Conservation (phyloP, 2,888 invertebrate genomes). For the Andrena trimmerana region DNA sequence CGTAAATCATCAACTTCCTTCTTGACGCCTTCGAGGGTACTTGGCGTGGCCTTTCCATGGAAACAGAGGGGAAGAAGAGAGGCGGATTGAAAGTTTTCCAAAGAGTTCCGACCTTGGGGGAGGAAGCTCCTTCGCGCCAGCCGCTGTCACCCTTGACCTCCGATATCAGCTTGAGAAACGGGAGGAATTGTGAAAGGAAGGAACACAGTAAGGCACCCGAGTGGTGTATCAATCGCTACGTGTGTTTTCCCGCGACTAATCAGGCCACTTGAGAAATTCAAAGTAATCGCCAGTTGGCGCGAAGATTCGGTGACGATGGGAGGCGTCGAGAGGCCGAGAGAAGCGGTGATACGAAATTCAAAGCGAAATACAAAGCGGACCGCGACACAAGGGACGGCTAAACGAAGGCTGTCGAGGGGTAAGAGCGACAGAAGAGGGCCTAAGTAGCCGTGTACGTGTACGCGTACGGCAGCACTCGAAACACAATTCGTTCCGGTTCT, state of each 20-base stretch:
- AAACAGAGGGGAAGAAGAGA: conserved; percentile 4
- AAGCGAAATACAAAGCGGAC: conserved; percentile 16
- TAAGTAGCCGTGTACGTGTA: conserved; percentile 57
- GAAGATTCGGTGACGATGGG: background rate
- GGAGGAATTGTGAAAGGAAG: background rate
- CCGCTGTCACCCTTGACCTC: background rate
- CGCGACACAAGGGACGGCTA: conserved; percentile 22
- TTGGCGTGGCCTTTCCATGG: conserved; percentile 49
- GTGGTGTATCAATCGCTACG: too few species aligned
- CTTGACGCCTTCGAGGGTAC: conserved; percentile 66
- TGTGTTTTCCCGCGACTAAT: too few species aligned
- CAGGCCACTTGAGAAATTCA: background rate
- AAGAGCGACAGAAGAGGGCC: conserved; percentile 35
- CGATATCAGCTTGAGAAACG: background rate
- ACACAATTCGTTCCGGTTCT: conserved; percentile 75
- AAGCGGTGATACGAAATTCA: conserved; percentile 37
- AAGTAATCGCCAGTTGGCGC: background rate
- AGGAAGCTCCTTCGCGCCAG: conserved; percentile 15
- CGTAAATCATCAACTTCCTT: conserved; percentile 74
- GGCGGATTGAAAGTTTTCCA: conserved; percentile 57
- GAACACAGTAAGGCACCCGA: background rate
- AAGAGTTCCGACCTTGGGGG: conserved; percentile 22
- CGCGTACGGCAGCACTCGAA: conserved; percentile 68
- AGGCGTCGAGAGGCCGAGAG: conserved; percentile 17
- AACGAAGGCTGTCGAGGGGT: conserved; percentile 47